These are phyloP conservation scores for Erannis defoliaria DNA, from an alignment of 2,888 invertebrate genomes.

Conservation along the genomic window DNA sequence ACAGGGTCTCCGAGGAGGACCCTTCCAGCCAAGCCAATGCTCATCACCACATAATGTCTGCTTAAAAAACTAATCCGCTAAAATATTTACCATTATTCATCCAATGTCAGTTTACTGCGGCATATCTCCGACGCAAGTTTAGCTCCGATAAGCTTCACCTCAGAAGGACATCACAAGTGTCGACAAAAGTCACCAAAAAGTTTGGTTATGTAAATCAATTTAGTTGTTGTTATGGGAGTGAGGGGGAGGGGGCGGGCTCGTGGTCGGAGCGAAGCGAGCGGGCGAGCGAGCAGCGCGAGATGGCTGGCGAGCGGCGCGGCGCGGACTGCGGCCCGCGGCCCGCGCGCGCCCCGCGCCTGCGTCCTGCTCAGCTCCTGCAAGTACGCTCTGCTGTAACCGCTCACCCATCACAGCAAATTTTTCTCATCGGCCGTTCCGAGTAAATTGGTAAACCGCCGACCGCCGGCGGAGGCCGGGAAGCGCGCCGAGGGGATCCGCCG, in stretches of 20 bases:
- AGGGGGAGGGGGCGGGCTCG: constrained; percentile 51
- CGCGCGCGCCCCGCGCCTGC: constrained; percentile 58
- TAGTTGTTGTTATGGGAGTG: constrained; percentile 65
- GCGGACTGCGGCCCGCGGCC: constrained; percentile 58
- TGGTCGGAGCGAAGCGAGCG: constrained; percentile 47
- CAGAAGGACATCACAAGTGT: constrained; percentile 36
- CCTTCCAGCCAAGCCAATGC: constrained; percentile 52
- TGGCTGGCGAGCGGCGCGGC: constrained; percentile 63
- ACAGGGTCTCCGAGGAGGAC: constrained; percentile 40
- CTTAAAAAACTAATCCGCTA: constrained; percentile 53
- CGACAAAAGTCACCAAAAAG: constrained; percentile 60
- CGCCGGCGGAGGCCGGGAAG: constrained; percentile 67
- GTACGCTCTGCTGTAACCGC: constrained; percentile 43
- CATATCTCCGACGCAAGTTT: constrained; percentile 40
- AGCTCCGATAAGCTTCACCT: constrained; percentile 31
- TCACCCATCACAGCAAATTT: constrained; percentile 70
- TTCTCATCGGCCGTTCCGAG: constrained; percentile 75
- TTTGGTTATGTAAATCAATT: constrained; percentile 76
- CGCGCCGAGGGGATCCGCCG: constrained; percentile 68
- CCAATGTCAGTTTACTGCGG: constrained; percentile 67
- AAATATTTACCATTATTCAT: constrained; percentile 77
- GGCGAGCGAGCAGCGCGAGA: constrained; percentile 56
- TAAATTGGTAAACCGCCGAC: constrained; percentile 81
- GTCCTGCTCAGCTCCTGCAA: constrained; percentile 49
- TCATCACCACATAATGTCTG: constrained; percentile 45